Evolutionary conservation across 2,113 vertebrate species (phyloP).

Genomic region (Scalopus aquaticus): DNA sequence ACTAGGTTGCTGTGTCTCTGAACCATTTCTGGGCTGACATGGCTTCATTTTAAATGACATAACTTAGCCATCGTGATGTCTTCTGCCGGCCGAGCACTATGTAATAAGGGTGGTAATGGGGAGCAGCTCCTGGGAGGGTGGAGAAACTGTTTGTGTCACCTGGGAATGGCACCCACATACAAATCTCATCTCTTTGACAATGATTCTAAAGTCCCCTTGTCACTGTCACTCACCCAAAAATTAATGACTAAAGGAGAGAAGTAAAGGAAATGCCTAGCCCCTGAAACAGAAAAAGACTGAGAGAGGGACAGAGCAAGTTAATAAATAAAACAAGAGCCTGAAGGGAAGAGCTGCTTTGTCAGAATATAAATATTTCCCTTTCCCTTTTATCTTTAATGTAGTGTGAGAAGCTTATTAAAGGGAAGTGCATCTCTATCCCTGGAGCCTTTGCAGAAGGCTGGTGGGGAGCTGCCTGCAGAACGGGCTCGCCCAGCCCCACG

Average conservation of each 20-base stretch:
- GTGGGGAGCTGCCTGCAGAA: constrained; percentile 75
- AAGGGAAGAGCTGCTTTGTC: constrained; percentile 89
- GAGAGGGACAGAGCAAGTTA: constrained; percentile 84
- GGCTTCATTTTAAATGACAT: constrained; percentile 43
- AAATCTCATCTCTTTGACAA: constrained; percentile 74
- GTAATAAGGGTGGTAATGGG: constrained; percentile 4
- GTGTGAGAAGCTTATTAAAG: constrained; percentile 89
- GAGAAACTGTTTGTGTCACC: constrained; percentile 69
- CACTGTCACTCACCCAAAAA: constrained; percentile 78
- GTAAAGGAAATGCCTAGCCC: constrained; percentile 67
- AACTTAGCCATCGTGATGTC: constrained; percentile 2
- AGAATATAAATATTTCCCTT: constrained; percentile 91
- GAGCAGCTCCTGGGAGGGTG: neutral
- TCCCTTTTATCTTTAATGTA: constrained; percentile 89
- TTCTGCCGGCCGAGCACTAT: constrained; percentile 15
- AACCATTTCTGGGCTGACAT: neutral
- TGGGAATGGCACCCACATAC: constrained; percentile 74
- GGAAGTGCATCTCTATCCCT: constrained; percentile 83
- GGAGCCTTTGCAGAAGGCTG: constrained; percentile 80
- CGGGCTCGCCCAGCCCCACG: constrained; percentile 43
- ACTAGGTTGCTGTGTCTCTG: constrained; percentile 37
- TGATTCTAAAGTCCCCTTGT: constrained; percentile 64
- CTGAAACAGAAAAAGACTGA: constrained; percentile 67
- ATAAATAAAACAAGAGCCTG: constrained; percentile 90
- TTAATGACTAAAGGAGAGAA: constrained; percentile 78